Evolutionary conservation across 1,140 invertebrate species (phyloP).

Genomic region (Bombyx mandarina): DNA sequence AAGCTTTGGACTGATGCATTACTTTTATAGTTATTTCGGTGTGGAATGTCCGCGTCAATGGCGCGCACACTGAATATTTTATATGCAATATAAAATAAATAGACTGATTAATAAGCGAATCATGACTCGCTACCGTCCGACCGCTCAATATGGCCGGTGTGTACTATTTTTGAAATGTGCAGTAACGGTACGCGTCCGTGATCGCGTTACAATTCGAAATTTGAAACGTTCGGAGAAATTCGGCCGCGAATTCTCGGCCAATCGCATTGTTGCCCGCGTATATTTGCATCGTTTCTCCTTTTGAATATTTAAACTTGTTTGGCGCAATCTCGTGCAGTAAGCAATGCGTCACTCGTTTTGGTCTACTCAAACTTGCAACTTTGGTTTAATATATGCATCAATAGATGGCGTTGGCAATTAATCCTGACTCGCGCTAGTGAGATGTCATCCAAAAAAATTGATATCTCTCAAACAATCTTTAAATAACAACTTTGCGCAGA

Average conservation of each 20-base stretch:
- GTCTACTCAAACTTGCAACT: neutral
- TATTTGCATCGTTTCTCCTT: slow-evolving; percentile 57
- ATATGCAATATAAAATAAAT: slow-evolving; percentile 62
- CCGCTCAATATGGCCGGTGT: slow-evolving; percentile 60
- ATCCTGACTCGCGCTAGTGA: slow-evolving; percentile 24
- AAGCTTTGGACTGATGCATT: slow-evolving; percentile 13
- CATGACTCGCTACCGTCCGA: slow-evolving; percentile 54
- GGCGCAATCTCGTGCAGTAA: slow-evolving; percentile 21
- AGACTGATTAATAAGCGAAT: slow-evolving; percentile 57
- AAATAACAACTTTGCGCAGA: slow-evolving; percentile 75
- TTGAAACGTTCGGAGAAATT: slow-evolving; percentile 63
- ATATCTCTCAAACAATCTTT: neutral
- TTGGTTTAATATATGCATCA: slow-evolving; percentile 3
- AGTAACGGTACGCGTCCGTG: slow-evolving; percentile 60
- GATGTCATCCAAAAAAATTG: neutral
- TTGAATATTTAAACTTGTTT: slow-evolving; percentile 42
- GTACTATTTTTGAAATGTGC: slow-evolving; percentile 69
- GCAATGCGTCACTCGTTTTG: slow-evolving; percentile 13
- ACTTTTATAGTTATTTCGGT: slow-evolving; percentile 54
- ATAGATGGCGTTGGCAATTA: slow-evolving; percentile 28
- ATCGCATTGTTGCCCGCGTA: slow-evolving; percentile 16
- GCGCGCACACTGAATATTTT: slow-evolving; percentile 51
- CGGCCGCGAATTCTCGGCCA: slow-evolving; percentile 33
- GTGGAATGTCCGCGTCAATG: slow-evolving; percentile 44
- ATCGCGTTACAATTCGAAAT: slow-evolving; percentile 60